These are phyloP conservation scores for Galago senegalensis DNA, from an alignment of 2,797 vertebrate genomes.

Conservation along the genomic window DNA sequence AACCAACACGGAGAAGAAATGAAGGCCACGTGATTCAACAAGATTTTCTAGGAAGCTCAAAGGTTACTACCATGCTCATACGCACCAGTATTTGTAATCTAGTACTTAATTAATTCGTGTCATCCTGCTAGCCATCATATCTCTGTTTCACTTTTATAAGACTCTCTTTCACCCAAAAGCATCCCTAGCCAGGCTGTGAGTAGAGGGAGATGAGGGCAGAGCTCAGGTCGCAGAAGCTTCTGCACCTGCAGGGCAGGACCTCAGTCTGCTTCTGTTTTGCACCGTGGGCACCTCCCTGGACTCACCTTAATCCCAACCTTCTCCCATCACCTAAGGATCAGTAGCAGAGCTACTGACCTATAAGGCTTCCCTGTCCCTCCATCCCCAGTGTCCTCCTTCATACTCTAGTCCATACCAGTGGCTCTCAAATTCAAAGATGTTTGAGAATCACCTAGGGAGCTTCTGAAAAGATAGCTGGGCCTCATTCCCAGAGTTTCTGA, in stretches of 20 bases:
- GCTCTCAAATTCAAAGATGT: background rate
- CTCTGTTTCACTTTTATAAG: background rate
- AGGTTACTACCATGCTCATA: background rate
- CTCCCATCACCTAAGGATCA: background rate
- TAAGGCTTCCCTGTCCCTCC: background rate
- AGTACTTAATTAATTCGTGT: background rate
- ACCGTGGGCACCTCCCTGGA: background rate
- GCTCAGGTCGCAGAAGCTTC: background rate
- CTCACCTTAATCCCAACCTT: background rate
- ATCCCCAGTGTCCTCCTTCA: rapidly evolving
- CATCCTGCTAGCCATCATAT: background rate
- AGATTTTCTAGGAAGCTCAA: background rate
- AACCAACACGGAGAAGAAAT: background rate
- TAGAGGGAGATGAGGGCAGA: rapidly evolving
- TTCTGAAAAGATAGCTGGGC: no score
- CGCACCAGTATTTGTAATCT: background rate
- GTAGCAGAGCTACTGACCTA: background rate
- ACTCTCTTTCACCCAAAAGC: background rate
- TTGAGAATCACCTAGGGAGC: background rate
- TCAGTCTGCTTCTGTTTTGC: rapidly evolving
- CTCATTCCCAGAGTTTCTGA: background rate
- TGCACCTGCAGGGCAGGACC: background rate
- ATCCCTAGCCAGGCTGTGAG: no score
- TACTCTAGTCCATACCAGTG: rapidly evolving
- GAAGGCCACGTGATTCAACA: background rate